Base-by-base conservation (phyloP, 2,113 vertebrate species). In the Scopus umbretta region DNA sequence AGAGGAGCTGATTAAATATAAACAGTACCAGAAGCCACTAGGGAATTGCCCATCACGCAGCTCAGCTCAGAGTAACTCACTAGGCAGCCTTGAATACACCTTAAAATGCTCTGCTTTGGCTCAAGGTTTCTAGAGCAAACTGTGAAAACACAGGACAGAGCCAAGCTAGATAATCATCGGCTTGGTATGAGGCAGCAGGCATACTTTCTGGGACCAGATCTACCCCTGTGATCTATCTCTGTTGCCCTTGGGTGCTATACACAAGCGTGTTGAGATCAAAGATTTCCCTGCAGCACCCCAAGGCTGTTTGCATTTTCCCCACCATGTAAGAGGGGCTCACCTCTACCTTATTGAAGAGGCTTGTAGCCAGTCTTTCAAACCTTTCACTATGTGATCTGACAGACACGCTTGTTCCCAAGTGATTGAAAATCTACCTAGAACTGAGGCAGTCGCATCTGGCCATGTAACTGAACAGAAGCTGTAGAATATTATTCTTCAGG, bases 1-100 rank as follows among this genome's bases (percentile, higher is more conserved):
- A 56, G 56, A 90, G 58, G n/a, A 84, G 43, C 32, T 67, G 73
- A 93, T 92, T 79, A 93, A 96, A 95, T 89, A 84, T 22, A 81
- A 94, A 50, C 63, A 81, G 56, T 25, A 58, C 23, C 34, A 56
- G 72, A 86, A 87, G 40, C 34, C 91, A 92, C 56, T 17, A 61
- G 55, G 68, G 92, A 94, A 86, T 62, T 52, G 61, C 90, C 67
- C 36, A 82, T 30, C 47, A 73, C 3, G 27, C 47, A 68, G 61
- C 45, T 52, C 74, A n/a, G 29, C 45, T 52, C 74, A n/a, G 29
- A 58, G 36, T 42, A 91, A 79, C 53, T 82, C 73, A 47, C 36
- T 9, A 62, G 42, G 42, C 73, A 87, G 53, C n/a, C 73, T 89
- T 89, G 47, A 84, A 68, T 42, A 70, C 11, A 80, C 38, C 66